A percentile compares a stretch with the other conserved stretches of the same genome.
These are phyloP conservation scores for Pelecanus crispus DNA, from an alignment of 2,113 vertebrate genomes.

Conservation along the genomic window DNA sequence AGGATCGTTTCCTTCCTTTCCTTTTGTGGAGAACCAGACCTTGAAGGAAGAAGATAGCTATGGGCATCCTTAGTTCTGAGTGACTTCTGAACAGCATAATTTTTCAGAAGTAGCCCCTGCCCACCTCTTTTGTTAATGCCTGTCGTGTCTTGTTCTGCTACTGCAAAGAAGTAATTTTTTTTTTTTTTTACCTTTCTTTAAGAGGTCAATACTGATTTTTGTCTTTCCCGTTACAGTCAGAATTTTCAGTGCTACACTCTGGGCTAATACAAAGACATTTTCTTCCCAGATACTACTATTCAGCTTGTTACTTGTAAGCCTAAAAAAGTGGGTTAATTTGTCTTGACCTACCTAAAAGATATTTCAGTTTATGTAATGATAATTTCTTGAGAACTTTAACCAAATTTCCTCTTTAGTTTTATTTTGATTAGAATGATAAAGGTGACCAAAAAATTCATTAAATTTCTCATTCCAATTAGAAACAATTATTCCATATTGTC, in stretches of 20 bases:
- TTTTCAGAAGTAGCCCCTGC: neutral
- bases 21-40: too few relatives aligned
- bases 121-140: neutral
- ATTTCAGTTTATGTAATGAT: neutral
- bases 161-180: too few relatives aligned
- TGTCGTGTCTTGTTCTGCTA: neutral
- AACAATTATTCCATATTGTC: neutral
- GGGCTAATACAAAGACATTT: neutral
- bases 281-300: neutral
- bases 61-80: neutral
- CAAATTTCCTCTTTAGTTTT: neutral
- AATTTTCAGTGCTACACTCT: neutral
- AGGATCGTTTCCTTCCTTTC: neutral
- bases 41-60: neutral
- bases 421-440: neutral
- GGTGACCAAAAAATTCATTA: neutral
- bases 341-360: neutral
- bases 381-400: neutral
- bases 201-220: neutral
- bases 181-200: neutral
- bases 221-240: neutral
- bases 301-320: neutral
- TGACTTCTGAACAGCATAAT: neutral
- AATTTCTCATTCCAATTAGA: neutral
- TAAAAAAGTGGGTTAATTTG: neutral